Percentiles rank a stretch among this genome's conserved stretches.
Evolutionary conservation across 2,797 vertebrate species (phyloP).

Genomic region (Parambassis ranga): DNA sequence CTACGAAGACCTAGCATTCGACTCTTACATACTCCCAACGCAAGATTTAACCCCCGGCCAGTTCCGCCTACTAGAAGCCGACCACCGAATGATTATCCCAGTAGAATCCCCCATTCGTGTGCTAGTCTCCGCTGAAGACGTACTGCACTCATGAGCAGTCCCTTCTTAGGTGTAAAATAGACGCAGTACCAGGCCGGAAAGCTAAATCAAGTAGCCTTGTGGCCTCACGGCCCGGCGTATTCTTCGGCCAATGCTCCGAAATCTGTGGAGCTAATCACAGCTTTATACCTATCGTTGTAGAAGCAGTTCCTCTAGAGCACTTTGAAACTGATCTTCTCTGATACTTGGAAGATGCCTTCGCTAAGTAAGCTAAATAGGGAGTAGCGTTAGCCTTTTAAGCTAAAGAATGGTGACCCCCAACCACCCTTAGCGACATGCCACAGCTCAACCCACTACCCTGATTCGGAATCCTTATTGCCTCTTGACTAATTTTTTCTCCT

Average conservation of each 20-base stretch:
- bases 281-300: slow-evolving; percentile 59
- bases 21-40: slow-evolving; percentile 50
- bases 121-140: slow-evolving; percentile 31
- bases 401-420: slow-evolving; percentile 47
- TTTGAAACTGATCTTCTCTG: slow-evolving; percentile 3
- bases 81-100: slow-evolving; percentile 47
- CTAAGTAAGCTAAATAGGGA: slow-evolving; percentile 42
- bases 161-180: slow-evolving; percentile 49
- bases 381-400: slow-evolving; percentile 46
- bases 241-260: neutral
- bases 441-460: slow-evolving; percentile 49
- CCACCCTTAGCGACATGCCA: slow-evolving; percentile 61
- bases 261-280: slow-evolving; percentile 63
- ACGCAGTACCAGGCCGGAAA: slow-evolving; percentile 34
- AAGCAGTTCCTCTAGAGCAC: slow-evolving; percentile 37
- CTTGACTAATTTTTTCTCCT: slow-evolving; percentile 7
- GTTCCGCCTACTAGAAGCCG: slow-evolving; percentile 49
- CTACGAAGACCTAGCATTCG: slow-evolving; percentile 16
- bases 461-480: neutral
- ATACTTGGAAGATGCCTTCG: slow-evolving; percentile 48
- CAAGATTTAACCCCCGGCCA: slow-evolving; percentile 26
- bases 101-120: slow-evolving; percentile 22
- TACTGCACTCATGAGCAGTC: slow-evolving; percentile 28
- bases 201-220: slow-evolving; percentile 35
- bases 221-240: accelerated